Base-by-base conservation (phyloP, 2,113 vertebrate genomes). In the Phalacrocorax pelagicus region DNA sequence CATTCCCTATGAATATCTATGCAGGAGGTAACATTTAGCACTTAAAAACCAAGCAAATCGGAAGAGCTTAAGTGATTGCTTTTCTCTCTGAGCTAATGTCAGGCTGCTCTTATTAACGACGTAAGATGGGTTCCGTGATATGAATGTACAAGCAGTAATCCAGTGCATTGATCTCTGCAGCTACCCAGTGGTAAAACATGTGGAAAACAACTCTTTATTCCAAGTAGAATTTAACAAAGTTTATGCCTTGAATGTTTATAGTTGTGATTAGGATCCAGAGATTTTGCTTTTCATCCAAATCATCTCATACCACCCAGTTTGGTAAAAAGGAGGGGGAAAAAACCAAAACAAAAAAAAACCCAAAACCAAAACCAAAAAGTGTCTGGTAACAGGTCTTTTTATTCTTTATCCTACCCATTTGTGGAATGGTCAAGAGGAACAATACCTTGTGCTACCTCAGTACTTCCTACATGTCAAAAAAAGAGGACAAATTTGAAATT, bases 1-100 rank as follows among this genome's bases (percentile, higher is more conserved):
- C 52, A 61, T 88, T 95, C 74, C 23, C 74, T 86, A 29, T 78
- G 91, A 95, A 96, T 96, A 91, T 95, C 92, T 87, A 52, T 91
- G 85, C 73, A 95, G 95, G 81, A 92, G 88, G 85, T 83, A 96
- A 93, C 46, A 94, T 86, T 93, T 93, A 81, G 88, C 88, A 89
- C 92, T 96, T 93, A 90, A 93, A 97, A 97, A 89, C 70, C 88
- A 93, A 96, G 86, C 80, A 97, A 95, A 96, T 69, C 87, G 89
- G 92, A 95, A 93, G 92, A 95, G 79, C 74, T 91, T 96, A 90
- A 95, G 84, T 93, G 81, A 91, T 97, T 93, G 62, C 87, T 96
- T 97, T 96, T 89, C 85, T 97, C 49, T 97, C 93, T 87, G 80
- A 72, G 91, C 93, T 96, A 98, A 96, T 93, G 49, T 87, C 89